Base-by-base conservation (phyloP, 2,797 vertebrate species). In the Mormyrops attenuatus region DNA sequence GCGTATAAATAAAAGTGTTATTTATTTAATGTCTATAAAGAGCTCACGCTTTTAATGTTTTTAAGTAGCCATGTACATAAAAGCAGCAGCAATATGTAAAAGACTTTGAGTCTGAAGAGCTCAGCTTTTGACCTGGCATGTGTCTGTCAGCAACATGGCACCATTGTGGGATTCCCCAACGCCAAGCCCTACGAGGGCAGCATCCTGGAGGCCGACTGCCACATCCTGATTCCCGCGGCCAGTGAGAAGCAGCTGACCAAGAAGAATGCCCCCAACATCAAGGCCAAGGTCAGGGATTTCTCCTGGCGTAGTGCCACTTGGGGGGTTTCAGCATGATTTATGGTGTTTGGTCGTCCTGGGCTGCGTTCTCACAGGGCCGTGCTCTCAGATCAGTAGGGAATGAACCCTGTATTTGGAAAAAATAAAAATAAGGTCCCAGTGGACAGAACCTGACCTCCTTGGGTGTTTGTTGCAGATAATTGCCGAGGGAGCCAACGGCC, bases 161-260 rank as follows among this genome's bases (percentile, higher is more conserved):
- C 89, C 11, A 89, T 89, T 13, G 85, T 89, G 44, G 98, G 98
- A 88, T 99, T 98, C 93, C 98, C 98, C 0, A 96, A 97, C 88
- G 94, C 98, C 0, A 94, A 96, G 0, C 94, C 95, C 0, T 98
- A 98, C 13, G 96, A 98, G 55, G 97, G 97, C 60, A 98, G 88
- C 92, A 97, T 99, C 92, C 93, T 99, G 93, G 98, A 99, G 93
- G 97, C 96, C 0, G 97, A 98, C 30, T 99, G 98, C 88, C 97
- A 99, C 92, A 99, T 99, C 93, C 94, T 99, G 90, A 97, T 99
- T 89, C 98, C 98, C 5, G 98, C 98, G 22, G 98, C 98, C 92
- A 96, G 98, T 0, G 98, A 99, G 95, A 99, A 98, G 90, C 98
- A 99, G 93, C 93, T 99, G 93, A 99, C 98, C 49, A 97, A 96